phyloP scores from a whole-genome alignment of 2,113 vertebrate genomes.

The Tenebrosternarchus preto region DNA sequence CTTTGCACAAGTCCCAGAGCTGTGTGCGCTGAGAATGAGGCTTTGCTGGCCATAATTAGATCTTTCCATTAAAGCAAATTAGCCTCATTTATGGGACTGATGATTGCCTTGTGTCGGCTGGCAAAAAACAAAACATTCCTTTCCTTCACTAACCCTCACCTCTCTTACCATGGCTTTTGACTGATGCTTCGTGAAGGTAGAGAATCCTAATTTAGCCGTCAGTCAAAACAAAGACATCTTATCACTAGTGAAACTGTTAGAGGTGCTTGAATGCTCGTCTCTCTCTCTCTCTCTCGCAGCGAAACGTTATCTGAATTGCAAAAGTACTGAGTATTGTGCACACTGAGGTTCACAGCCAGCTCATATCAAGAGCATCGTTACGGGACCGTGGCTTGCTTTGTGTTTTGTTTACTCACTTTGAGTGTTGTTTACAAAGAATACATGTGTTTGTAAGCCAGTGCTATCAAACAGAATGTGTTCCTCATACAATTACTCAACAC shows the following conservation, averaged over 20 bases:
- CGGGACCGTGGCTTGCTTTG: neutral
- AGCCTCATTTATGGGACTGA: constrained; percentile 65
- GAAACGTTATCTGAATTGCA: neutral
- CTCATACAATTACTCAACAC: constrained; percentile 69
- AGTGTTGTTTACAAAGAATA: constrained; percentile 17
- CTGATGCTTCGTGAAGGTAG: constrained; percentile 15
- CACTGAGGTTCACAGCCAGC: neutral
- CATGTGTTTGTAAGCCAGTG: constrained; percentile 58
- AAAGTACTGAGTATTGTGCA: neutral
- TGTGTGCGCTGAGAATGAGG: constrained; percentile 58
- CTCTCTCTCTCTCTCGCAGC: neutral
- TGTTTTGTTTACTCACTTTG: neutral
- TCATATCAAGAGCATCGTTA: neutral
- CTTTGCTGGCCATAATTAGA: constrained; percentile 72
- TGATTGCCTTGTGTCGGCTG: constrained; percentile 32
- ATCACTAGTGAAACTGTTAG: neutral
- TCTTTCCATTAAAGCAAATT: constrained; percentile 71
- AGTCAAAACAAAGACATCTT: neutral
- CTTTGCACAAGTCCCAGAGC: constrained; percentile 50
- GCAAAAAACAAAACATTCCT: constrained; percentile 52
- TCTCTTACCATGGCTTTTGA: constrained; percentile 5
- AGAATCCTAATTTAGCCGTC: constrained; percentile 4
- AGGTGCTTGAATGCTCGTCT: neutral
- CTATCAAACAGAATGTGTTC: constrained; percentile 56
- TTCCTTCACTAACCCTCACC: constrained; percentile 13